phyloP scores from a whole-genome alignment of 2,888 invertebrate genomes.

The Sussaba pulchella region DNA sequence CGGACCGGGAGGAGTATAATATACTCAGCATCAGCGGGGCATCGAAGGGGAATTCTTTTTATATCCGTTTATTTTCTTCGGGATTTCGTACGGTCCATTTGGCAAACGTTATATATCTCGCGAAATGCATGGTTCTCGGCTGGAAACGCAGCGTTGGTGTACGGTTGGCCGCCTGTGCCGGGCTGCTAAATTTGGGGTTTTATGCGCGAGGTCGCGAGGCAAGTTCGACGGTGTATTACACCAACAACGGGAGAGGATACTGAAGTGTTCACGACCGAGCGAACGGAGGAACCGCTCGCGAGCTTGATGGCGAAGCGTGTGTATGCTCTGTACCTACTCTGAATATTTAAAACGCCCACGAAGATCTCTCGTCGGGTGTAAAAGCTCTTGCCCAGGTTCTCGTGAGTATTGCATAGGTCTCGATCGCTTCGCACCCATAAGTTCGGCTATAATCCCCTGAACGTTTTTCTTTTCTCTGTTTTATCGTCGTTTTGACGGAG shows the following conservation, averaged over 20 bases:
- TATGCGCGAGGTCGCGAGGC: slow-evolving; percentile 60
- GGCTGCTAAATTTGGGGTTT: slow-evolving; percentile 65
- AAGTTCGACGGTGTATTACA: slow-evolving; percentile 50
- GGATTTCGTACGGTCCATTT: slow-evolving; percentile 58
- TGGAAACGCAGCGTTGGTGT: slow-evolving; percentile 42
- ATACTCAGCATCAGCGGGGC: slow-evolving; percentile 34
- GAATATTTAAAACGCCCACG: slow-evolving; percentile 49
- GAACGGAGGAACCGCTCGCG: slow-evolving; percentile 19
- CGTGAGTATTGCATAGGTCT: neutral
- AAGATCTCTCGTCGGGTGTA: slow-evolving; percentile 1
- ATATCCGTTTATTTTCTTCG: slow-evolving; percentile 62
- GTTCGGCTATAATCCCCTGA: neutral
- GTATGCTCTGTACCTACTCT: slow-evolving; percentile 5
- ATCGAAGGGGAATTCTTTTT: slow-evolving; percentile 57
- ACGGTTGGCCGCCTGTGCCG: slow-evolving; percentile 49
- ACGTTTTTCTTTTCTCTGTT: neutral
- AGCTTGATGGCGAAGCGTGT: too few relatives aligned
- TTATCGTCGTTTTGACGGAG: neutral
- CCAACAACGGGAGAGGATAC: slow-evolving; percentile 41
- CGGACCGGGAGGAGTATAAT: slow-evolving; percentile 31
- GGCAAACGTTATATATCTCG: slow-evolving; percentile 4
- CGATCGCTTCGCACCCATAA: slow-evolving; percentile 17
- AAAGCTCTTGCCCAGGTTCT: neutral
- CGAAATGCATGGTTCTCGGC: neutral
- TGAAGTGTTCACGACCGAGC: slow-evolving; percentile 50